Conservation (phyloP, 2,888 invertebrate genomes). For the Drosophila falleni region DNA sequence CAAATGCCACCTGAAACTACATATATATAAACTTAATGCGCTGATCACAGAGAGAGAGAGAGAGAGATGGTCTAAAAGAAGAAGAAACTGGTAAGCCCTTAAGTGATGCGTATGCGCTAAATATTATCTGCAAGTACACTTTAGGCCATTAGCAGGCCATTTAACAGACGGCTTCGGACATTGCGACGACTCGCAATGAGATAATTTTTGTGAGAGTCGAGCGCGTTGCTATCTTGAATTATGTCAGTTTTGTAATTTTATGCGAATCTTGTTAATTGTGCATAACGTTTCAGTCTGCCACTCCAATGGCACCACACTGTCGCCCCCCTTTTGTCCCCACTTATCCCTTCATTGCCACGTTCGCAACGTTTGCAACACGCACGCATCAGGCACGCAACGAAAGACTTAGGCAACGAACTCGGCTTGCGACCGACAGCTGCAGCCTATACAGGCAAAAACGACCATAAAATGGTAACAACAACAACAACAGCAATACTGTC, state of each 20-base stretch:
- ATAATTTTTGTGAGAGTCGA: slow-evolving; percentile 64
- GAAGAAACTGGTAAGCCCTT: slow-evolving; percentile 7
- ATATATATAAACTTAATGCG: slow-evolving; percentile 34
- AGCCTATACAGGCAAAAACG: slow-evolving; percentile 18
- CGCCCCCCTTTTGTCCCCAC: neutral
- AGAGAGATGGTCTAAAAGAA: neutral
- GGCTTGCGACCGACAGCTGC: slow-evolving; percentile 54
- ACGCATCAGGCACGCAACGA: slow-evolving; percentile 58
- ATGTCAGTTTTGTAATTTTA: slow-evolving; percentile 83
- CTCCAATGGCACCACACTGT: neutral
- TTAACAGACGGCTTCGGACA: slow-evolving; percentile 53
- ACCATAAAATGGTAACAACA: slow-evolving; percentile 39
- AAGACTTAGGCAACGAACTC: slow-evolving; percentile 75
- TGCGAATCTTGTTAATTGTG: slow-evolving; percentile 76
- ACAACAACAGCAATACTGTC: slow-evolving; percentile 31
- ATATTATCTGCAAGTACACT: slow-evolving; percentile 82
- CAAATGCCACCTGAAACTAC: slow-evolving; percentile 52
- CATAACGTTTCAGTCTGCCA: slow-evolving; percentile 52
- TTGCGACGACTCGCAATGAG: slow-evolving; percentile 58
- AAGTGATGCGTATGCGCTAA: slow-evolving; percentile 71
- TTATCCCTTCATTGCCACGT: neutral
- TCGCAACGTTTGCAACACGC: slow-evolving; percentile 36
- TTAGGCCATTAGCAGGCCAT: slow-evolving; percentile 82
- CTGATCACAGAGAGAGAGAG: neutral
- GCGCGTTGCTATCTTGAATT: slow-evolving; percentile 81